These are phyloP conservation scores for Cheilosia impressa DNA, from an alignment of 2,888 invertebrate genomes.

Conservation along the genomic window DNA sequence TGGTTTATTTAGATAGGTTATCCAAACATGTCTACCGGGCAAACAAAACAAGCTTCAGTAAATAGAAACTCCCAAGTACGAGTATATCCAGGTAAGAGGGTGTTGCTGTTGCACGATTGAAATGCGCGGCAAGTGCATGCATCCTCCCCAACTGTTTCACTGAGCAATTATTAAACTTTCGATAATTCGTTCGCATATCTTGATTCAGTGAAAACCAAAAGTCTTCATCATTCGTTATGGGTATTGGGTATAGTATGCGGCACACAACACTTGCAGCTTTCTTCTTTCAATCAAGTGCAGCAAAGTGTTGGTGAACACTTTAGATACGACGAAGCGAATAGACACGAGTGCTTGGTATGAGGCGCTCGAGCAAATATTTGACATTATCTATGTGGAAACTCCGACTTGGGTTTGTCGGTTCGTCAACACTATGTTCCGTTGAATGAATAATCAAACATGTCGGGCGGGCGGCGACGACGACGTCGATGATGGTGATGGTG, in stretches of 20 bases:
- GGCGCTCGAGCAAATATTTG: constrained; percentile 59
- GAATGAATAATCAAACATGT: constrained; percentile 61
- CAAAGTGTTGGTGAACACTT: constrained; percentile 2
- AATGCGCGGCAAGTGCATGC: not conserved
- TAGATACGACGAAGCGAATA: constrained; percentile 14
- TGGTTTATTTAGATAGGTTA: constrained; percentile 72
- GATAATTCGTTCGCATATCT: constrained; percentile 51
- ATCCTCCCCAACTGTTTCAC: constrained; percentile 31
- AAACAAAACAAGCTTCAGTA: constrained; percentile 59
- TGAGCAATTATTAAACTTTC: constrained; percentile 69
- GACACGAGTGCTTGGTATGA: constrained; percentile 23
- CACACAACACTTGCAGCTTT: constrained; percentile 39
- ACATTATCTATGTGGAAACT: constrained; percentile 45
- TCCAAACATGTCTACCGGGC: constrained; percentile 63
- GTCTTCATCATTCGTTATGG: constrained; percentile 38
- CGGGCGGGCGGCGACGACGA: constrained; percentile 11
- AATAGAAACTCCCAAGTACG: constrained; percentile 59
- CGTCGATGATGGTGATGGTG: too few species aligned
- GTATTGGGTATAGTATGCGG: not conserved
- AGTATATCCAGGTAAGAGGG: constrained; percentile 57
- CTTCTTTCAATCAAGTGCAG: constrained; percentile 47
- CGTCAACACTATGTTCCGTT: constrained; percentile 61
- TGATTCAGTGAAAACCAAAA: constrained; percentile 34
- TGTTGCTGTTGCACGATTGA: not conserved
- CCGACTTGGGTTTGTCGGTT: constrained; percentile 34